A percentile compares a stretch with the other conserved stretches of the same genome.
Evolutionary conservation across 2,888 invertebrate genomes (phyloP).

Genomic region (Clanis bilineata): DNA sequence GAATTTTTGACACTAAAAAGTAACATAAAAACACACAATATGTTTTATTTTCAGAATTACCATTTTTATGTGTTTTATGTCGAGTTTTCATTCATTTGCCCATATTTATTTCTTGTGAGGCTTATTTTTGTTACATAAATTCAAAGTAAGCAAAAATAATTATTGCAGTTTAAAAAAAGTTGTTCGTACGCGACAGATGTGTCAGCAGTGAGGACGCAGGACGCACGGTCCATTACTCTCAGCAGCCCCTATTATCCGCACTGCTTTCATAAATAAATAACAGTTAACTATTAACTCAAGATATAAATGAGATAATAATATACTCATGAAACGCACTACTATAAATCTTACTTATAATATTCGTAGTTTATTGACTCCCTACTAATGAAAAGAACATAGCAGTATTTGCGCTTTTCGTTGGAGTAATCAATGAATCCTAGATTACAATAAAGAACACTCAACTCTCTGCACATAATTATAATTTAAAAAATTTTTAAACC

Average conservation of each 20-base stretch:
- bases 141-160: constrained; percentile 12
- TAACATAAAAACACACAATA: too few species aligned
- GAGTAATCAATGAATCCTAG: too few species aligned
- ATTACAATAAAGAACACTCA: too few species aligned
- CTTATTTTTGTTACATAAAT: background rate
- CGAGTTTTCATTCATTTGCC: too few species aligned
- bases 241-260: constrained; percentile 45
- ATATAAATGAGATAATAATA: constrained; percentile 19
- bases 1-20: too few species aligned
- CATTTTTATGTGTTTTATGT: too few species aligned
- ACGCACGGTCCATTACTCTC: constrained; percentile 65
- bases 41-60: too few species aligned
- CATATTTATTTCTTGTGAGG: too few species aligned
- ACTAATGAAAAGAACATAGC: too few species aligned
- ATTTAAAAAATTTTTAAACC: too few species aligned
- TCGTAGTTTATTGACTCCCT: background rate
- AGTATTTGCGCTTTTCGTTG: too few species aligned
- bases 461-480: too few species aligned
- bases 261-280: constrained; percentile 55
- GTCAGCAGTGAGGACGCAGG: constrained; percentile 51
- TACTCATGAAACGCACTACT: constrained; percentile 16
- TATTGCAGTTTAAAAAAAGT: constrained; percentile 7
- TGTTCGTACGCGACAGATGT: constrained; percentile 54
- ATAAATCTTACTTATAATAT: constrained; percentile 1
- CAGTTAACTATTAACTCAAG: constrained; percentile 46